Base-by-base conservation (phyloP, 2,113 vertebrate species). In the Formicarius rufipectus region DNA sequence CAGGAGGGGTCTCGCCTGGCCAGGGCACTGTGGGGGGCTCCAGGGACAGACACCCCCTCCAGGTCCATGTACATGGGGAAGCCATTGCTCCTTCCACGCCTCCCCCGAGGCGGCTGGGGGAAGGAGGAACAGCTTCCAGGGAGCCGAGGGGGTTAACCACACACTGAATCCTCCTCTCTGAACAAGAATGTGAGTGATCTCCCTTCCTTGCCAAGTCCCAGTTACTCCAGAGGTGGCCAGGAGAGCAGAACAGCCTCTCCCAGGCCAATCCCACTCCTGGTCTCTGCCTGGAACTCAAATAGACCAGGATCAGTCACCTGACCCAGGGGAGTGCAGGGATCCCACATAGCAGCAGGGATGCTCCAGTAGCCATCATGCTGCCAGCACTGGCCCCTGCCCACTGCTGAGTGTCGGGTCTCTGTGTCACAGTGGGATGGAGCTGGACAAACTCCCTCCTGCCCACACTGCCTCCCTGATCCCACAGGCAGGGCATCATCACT, bases 381-480 rank as follows among this genome's bases (percentile, higher is more conserved):
- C 75, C 37, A 9, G 75, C 33, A 13, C 49, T 21, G 31, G 47
- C 16, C 45, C 28, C 47, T 74, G 55, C 14, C 21, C 4, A 9
- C 81, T 66, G 77, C 44, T 2, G 6, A 40, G 11, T 33, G 35
- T 28, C 35, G 37, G 47, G 18, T 4, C 3, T 6, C 10, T 55
- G 44, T 39, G 67, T n/a, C 12, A 15, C 1, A 8, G 53, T 7
- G 20, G 30, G 39, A 73, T 14, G 33, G 40, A 58, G 3, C 0
- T 4, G 9, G 7, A 40, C 18, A 37, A 77, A 67, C 27, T 6
- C n/a, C 17, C 35, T 60, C 52, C 62, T 40, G 25, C 69, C 44
- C 44, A 42, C 0, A 0, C 14, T 9, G 2, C 27, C 40, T 40
- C 58, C 47, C 22, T 1, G 1, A 1, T 35, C 31, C 45, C 19